Evolutionary conservation across 2,797 vertebrate genomes (phyloP).

Genomic region (Peromyscus attwateri): DNA sequence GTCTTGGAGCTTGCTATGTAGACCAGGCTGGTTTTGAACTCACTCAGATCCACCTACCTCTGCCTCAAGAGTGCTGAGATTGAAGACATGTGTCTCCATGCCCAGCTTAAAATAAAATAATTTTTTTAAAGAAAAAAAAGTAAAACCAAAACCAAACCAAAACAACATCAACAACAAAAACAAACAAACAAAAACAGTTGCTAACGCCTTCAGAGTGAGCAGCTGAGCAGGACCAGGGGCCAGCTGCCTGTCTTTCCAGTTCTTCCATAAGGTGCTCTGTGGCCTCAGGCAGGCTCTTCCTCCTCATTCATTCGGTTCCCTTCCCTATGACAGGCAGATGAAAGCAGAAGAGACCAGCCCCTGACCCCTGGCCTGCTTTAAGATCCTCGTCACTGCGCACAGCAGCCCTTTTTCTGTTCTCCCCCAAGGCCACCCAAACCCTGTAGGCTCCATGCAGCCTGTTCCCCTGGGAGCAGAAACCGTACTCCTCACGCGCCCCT

Average conservation of each 20-base stretch:
- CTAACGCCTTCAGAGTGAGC: background rate
- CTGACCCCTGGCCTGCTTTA: background rate
- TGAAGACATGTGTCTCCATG: background rate
- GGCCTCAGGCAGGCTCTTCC: background rate
- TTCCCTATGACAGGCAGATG: background rate
- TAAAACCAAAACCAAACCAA: too few species aligned
- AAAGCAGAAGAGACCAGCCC: background rate
- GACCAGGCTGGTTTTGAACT: background rate
- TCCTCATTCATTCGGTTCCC: background rate
- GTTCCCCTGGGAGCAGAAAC: constrained; percentile 73
- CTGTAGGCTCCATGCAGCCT: background rate
- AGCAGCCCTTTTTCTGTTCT: background rate
- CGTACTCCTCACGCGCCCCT: background rate
- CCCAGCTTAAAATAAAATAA: background rate
- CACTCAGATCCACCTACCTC: background rate
- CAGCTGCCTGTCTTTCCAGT: background rate
- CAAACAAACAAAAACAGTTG: background rate
- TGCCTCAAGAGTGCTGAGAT: background rate
- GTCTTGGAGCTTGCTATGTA: background rate
- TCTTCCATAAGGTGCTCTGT: background rate
- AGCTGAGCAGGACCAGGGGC: background rate
- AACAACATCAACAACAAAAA: background rate
- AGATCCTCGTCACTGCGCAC: background rate
- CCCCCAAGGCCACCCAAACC: background rate
- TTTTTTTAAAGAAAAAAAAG: background rate